These are phyloP conservation scores for Zonitis immaculata DNA, from an alignment of 2,888 invertebrate genomes.

Conservation along the genomic window DNA sequence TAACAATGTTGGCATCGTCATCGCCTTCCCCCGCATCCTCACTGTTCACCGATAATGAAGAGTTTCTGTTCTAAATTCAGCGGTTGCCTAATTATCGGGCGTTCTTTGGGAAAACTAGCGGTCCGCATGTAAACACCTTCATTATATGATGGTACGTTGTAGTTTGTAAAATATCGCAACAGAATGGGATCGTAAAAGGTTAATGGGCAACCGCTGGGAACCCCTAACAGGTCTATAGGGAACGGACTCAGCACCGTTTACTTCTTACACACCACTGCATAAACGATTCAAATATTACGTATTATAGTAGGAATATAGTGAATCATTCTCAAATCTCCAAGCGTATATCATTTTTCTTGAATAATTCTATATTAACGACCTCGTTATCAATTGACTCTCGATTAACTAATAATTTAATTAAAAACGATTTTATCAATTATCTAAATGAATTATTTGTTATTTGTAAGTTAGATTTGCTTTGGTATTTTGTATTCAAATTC, in stretches of 20 bases:
- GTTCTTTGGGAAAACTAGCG: constrained; percentile 34
- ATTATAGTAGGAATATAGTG: no score
- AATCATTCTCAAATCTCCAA: background rate
- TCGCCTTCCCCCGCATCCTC: no score
- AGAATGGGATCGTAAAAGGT: constrained; percentile 38
- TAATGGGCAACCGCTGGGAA: constrained; percentile 40
- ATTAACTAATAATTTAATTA: constrained; percentile 17
- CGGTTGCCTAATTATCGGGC: constrained; percentile 40
- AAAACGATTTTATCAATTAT: constrained; percentile 21
- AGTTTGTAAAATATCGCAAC: constrained; percentile 39
- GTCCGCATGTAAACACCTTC: constrained; percentile 47
- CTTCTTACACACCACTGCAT: constrained; percentile 30
- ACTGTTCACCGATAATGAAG: constrained; percentile 34
- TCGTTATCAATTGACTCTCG: constrained; percentile 8
- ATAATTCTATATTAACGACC: background rate
- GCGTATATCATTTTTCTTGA: constrained; percentile 2
- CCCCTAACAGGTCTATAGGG: constrained; percentile 37
- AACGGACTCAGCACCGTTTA: constrained; percentile 28
- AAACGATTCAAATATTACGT: constrained; percentile 30
- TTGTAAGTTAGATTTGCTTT: background rate
- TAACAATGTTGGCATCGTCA: no score
- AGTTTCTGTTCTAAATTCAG: constrained; percentile 32
- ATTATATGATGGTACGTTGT: constrained; percentile 38
- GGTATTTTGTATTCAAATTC: background rate
- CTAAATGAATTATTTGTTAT: no score